Evolutionary conservation across 2,113 vertebrate genomes (phyloP), one percentile per base, ranked within the genome.

Genomic region (Lagenorhynchus albirostris): DNA sequence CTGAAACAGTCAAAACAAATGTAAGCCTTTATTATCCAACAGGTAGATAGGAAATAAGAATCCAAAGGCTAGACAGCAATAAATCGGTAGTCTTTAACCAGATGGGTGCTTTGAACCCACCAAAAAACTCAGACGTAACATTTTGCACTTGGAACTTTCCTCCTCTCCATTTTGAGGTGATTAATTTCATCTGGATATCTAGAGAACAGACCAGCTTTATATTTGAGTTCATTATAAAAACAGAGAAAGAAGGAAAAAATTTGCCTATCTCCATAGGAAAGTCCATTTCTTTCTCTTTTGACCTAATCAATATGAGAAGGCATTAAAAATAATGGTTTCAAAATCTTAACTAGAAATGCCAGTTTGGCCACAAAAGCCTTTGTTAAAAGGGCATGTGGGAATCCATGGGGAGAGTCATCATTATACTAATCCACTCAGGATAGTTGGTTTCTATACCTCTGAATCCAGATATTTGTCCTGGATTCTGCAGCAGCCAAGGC

Each of bases 31-130:
- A 92, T 97, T 97, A 95, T 47, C 67, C 94, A 97, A 97, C 26
- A 98, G 96, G 91, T 96, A 96, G 91, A 97, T 8, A 71, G 83
- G 44, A 96, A 94, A 96, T 85, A 95, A 97, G 94, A 96, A 90
- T 58, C 55, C 71, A 33, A 95, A 97, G 38, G 25, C 0, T 65
- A 0, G 85, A 62, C 62, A 31, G 77, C 53, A 94, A 96, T 91
- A 93, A 44, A 87, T 62, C 38, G 31, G 53, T 26, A 31, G 3
- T 62, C 53, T 96, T 94, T 79, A 89, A 21, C 33, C 38, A 81
- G 29, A 81, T 85, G 80, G 13, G 58, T 62, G 55, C 86, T 96
- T 65, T 63, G 67, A 95, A 84, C 26, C 29, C 62, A 53, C 4
- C 3, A n/a, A 55, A 33, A 82, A 71, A 26, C 55, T 68, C 50